A percentile compares a stretch with the other conserved stretches of the same genome.
Evolutionary conservation across 2,113 vertebrate genomes (phyloP).

Genomic region (Procavia capensis): DNA sequence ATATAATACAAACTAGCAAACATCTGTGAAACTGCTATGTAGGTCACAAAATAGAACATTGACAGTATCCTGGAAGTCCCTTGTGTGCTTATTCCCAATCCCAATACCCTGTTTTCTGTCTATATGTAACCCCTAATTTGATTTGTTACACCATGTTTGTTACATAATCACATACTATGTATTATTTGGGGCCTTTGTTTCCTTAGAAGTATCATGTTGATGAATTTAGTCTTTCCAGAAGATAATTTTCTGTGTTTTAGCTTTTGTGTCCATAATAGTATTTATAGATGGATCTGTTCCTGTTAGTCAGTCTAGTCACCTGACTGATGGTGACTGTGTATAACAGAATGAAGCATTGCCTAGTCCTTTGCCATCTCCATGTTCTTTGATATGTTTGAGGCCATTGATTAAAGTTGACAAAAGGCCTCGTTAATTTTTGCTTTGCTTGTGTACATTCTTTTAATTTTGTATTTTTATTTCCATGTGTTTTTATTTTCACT

Average conservation of each 20-base stretch:
- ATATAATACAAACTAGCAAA: neutral
- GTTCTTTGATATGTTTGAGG: too few relatives aligned
- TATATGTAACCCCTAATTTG: neutral
- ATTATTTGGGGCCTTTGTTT: neutral
- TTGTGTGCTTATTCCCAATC: neutral
- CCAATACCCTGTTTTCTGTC: neutral
- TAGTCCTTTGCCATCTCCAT: too few relatives aligned
- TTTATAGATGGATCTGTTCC: neutral
- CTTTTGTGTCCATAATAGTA: neutral
- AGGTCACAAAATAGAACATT: neutral
- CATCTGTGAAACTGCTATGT: neutral
- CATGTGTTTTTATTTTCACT: too few relatives aligned
- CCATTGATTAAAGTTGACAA: too few relatives aligned
- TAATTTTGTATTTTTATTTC: neutral
- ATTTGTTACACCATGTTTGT: constrained; percentile 41
- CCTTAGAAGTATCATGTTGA: neutral
- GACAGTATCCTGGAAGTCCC: neutral
- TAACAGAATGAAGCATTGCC: too few relatives aligned
- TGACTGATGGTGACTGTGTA: neutral
- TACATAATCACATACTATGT: neutral
- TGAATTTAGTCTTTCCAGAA: constrained; percentile 23
- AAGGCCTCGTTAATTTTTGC: neutral
- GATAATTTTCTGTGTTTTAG: neutral
- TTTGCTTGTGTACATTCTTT: neutral
- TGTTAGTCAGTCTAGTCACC: too few relatives aligned